Evolutionary conservation across 2,797 vertebrate genomes (phyloP), one percentile per base, ranked within the genome.

Genomic region (Macroramphosus scolopax): DNA sequence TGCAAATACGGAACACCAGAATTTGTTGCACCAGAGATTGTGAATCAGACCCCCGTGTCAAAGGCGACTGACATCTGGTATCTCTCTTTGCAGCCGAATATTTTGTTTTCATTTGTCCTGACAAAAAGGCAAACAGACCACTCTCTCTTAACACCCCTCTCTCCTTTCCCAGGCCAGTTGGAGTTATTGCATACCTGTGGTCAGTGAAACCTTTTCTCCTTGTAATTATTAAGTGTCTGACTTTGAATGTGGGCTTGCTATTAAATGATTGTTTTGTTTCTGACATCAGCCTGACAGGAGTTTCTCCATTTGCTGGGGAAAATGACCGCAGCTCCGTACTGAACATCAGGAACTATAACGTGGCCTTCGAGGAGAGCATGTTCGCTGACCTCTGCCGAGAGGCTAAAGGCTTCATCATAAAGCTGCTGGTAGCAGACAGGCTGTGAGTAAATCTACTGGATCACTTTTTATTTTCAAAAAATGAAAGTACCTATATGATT

Each of bases 1-100:
- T 97, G 94, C 89, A 95, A 93, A 64, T 98, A 94, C 0, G 96
- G 97, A 63, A 97, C 96, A 0, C 97, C 96, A 0, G 97, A 99
- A 86, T 99, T 98, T 1, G 93, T 98, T 24, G 90, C 95, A 0
- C 96, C 97, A 0, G 97, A 99, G 88, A 96, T 99, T 7, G 93
- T 98, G 63, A 96, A 94, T 85, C 96, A 99, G 89, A 93, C 90
- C 10, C 95, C 97, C 0, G 88, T 99, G 54, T 95, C 94, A 53
- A 87, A 89, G 24, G 94, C 94, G 78, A 94, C 96, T 0, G 97
- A 98, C 51, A 90, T 99, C 84, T 99, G 97, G 97, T 14, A 51
- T 17, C 31, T 55, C 8, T 5, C 34, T 18, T 32, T 8, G 6
- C 1, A 16, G 6, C 18, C 36, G 17, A 25, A 17, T 4, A 6